phyloP scores from a whole-genome alignment of 2,113 vertebrate genomes.

The Aptenodytes forsteri region DNA sequence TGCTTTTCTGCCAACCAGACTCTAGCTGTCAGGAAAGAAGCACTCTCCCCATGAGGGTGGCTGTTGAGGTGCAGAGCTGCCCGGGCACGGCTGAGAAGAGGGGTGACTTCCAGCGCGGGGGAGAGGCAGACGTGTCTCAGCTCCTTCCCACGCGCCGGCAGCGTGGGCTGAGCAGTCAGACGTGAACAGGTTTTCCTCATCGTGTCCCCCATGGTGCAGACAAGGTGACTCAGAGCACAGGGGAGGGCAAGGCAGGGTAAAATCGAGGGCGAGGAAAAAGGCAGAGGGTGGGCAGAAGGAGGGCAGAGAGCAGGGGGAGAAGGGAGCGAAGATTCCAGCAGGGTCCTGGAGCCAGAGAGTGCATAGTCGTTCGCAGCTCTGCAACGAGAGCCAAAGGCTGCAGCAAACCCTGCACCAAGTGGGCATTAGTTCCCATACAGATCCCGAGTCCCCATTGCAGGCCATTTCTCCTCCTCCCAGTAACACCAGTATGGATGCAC shows the following conservation, averaged over 20 bases:
- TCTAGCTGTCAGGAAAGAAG: neutral
- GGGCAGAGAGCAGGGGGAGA: neutral
- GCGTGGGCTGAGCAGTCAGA: neutral
- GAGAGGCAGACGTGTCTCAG: neutral
- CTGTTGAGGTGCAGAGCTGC: neutral
- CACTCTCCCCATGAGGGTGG: neutral
- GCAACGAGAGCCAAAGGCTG: neutral
- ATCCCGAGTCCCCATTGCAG: fast-evolving
- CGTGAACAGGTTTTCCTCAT: neutral
- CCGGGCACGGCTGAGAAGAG: neutral
- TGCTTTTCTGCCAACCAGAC: neutral
- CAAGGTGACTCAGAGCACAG: neutral
- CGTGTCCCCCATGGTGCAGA: neutral
- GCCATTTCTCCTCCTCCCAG: neutral
- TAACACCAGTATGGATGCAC: neutral
- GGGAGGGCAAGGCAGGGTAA: neutral
- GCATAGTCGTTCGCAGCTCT: fast-evolving
- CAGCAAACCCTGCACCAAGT: neutral
- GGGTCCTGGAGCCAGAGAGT: neutral
- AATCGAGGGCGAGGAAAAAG: neutral
- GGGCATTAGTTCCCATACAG: neutral
- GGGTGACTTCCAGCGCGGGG: fast-evolving
- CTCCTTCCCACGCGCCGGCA: neutral
- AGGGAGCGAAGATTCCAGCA: neutral
- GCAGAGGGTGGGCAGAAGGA: neutral